Evolutionary conservation across 1,140 invertebrate genomes (phyloP), one percentile per base, ranked within the genome.

Genomic region (Maconellicoccus hirsutus): DNA sequence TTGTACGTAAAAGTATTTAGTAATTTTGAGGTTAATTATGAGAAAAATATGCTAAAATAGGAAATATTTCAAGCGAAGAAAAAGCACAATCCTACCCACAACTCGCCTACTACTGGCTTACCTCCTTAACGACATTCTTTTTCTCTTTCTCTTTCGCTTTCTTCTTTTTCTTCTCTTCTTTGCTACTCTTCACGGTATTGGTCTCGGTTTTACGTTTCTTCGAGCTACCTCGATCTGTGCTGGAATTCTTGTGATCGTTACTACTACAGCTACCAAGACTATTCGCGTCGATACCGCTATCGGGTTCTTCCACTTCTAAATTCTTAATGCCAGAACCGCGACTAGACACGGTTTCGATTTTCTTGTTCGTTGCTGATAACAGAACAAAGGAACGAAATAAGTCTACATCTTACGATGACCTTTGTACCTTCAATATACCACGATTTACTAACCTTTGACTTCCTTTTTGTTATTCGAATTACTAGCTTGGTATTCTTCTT

Each of bases 271-370:
- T 93, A 0, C 90, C 91, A 82, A 89, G 83, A 75, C 89, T 90
- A 79, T 91, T 91, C 26, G 89, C 88, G 81, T 93, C 91, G 73
- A 93, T 92, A 71, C 91, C 91, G 75, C 90, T 91, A 79, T 93
- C 89, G 59, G 89, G 89, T 78, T 92, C 90, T 76, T 93, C 90
- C 75, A 89, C 87, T 74, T 88, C 85, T 21, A 73, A 66, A 16
- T 66, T 66, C 21, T 66, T 66, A 2, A 25, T 66, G 21, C 10
- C 25, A 10, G 10, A 25, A 66, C 61, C 21, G 8, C 6, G 6
- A 66, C 22, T 52, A 12, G 29, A 59, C 1, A 61, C 21, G 19
- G 4, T 16, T 25, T 8, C 61, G 21, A 66, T 23, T 66, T 25
- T 61, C 16, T 61, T 61, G 19, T 19, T 19, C n/a, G 19, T 19